These are phyloP conservation scores for Platyscapa corneri DNA, from an alignment of 1,140 invertebrate species.

Conservation along the genomic window DNA sequence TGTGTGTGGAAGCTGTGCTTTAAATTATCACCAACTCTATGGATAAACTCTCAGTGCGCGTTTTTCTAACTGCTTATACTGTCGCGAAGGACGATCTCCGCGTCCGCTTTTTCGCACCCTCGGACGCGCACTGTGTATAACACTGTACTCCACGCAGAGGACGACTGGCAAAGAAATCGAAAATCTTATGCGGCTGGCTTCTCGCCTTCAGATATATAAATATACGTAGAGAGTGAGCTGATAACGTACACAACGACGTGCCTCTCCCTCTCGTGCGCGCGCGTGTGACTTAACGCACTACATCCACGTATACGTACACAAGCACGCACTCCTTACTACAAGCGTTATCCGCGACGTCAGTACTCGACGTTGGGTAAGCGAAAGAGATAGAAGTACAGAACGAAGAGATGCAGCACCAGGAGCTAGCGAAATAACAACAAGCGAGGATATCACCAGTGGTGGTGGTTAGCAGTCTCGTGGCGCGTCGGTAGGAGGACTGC, in stretches of 20 bases:
- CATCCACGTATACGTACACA: background rate
- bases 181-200: conserved; percentile 1
- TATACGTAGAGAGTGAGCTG: conserved; percentile 1
- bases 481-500: conserved; percentile 35
- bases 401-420: background rate
- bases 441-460: background rate
- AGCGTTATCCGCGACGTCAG: background rate
- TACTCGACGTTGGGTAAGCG: background rate
- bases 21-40: too few relatives aligned
- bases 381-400: conserved; percentile 30
- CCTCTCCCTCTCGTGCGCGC: background rate
- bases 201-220: conserved; percentile 12
- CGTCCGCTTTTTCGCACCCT: background rate
- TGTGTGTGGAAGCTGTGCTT: too few relatives aligned
- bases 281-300: background rate
- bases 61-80: background rate
- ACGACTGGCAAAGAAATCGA: conserved; percentile 8
- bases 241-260: background rate
- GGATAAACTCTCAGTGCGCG: too few relatives aligned
- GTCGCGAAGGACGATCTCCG: too few relatives aligned
- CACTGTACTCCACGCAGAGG: background rate
- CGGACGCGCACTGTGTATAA: background rate
- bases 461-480: conserved; percentile 21
- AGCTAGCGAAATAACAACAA: background rate
- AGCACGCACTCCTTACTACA: background rate